Evolutionary conservation across 35 echinoderm and acorn worm species (phyloP).

Genomic region (Diadema setosum): DNA sequence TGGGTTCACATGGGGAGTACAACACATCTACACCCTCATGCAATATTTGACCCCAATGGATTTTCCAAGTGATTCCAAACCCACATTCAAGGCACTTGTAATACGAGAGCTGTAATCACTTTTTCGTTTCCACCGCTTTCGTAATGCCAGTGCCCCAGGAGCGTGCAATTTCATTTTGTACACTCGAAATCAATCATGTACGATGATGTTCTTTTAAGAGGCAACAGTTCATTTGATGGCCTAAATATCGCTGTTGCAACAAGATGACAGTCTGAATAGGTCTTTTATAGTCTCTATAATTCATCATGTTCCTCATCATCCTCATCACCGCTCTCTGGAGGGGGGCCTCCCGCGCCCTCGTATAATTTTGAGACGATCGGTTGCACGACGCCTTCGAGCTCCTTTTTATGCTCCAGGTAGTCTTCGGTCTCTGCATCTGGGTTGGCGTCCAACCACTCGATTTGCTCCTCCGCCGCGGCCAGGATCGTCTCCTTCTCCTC

Average conservation of each 20-base stretch:
- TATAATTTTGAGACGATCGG: constrained; percentile 97
- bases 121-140: too few species aligned
- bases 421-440: constrained; percentile 96
- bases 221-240: neutral
- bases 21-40: too few species aligned
- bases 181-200: too few species aligned
- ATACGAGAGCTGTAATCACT: too few species aligned
- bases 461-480: constrained; percentile 82
- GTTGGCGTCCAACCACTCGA: constrained; percentile 95
- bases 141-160: too few species aligned
- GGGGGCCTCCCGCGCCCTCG: constrained; percentile 67
- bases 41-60: too few species aligned
- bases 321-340: constrained; percentile 10
- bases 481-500: constrained; percentile 89
- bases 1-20: too few species aligned
- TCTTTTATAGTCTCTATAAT: constrained; percentile 50
- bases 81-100: too few species aligned
- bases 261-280: too few species aligned
- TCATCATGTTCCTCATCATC: constrained; percentile 69
- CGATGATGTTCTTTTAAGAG: too few species aligned
- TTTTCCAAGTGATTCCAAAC: too few species aligned
- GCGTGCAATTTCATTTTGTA: too few species aligned
- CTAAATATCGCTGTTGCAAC: neutral
- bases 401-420: constrained; percentile 93
- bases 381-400: constrained; percentile 83